Evolutionary conservation across 2,888 invertebrate species (phyloP).

Genomic region (Cephus runcator): DNA sequence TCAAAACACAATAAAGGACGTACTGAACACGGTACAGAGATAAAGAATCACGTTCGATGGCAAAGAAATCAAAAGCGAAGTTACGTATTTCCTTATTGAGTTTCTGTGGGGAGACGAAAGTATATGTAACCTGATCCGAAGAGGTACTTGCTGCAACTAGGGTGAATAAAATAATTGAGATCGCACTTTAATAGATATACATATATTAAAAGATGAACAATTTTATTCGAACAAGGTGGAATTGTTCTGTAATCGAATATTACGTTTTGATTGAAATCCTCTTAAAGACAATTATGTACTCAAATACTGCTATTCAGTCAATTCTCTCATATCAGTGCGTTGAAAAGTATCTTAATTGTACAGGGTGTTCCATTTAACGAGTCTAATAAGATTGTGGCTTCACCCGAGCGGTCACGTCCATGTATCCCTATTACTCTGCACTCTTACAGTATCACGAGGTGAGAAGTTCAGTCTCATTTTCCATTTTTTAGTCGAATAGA

Average conservation of each 20-base stretch:
- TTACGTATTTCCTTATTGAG: not conserved
- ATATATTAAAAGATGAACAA: not conserved
- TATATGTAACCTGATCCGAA: not conserved
- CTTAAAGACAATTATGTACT: not conserved
- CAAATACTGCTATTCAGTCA: not conserved
- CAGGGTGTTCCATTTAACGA: not conserved
- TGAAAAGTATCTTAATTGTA: not conserved
- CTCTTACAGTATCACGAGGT: not conserved
- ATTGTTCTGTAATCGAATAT: not conserved
- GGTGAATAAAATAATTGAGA: not conserved
- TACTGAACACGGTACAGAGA: slow-evolving; percentile 80
- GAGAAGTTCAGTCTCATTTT: not conserved
- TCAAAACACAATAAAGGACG: slow-evolving; percentile 77
- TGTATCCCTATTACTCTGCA: not conserved
- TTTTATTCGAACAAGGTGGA: not conserved
- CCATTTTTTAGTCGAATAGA: not conserved
- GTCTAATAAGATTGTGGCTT: no score
- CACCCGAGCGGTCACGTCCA: not conserved
- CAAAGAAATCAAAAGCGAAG: slow-evolving; percentile 15
- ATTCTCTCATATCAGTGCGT: not conserved
- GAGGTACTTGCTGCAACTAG: not conserved
- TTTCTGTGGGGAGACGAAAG: not conserved
- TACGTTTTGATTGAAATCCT: not conserved
- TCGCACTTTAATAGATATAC: not conserved
- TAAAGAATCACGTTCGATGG: slow-evolving; percentile 48